These are phyloP conservation scores for Tridacna crocea DNA, from an alignment of 2,888 invertebrate genomes.

Conservation along the genomic window DNA sequence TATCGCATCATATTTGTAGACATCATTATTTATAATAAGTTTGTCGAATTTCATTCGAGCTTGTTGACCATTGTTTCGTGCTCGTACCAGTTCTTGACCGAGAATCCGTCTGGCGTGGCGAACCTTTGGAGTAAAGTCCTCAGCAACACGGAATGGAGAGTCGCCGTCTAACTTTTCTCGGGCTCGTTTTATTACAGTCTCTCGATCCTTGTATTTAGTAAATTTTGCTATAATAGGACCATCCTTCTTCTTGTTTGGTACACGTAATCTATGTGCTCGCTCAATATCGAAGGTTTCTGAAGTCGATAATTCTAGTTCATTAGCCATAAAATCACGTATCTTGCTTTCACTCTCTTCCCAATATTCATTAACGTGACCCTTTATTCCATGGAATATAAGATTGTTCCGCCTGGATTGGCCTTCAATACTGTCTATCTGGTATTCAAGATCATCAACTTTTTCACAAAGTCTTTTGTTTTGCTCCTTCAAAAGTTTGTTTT, in stretches of 20 bases:
- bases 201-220: constrained; percentile 27
- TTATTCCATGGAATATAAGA: constrained; percentile 12
- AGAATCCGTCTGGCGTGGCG: not conserved
- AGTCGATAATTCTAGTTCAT: constrained; percentile 15
- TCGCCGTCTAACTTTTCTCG: not conserved
- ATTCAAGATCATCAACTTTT: constrained; percentile 4
- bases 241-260: constrained; percentile 8
- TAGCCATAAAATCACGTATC: constrained; percentile 6
- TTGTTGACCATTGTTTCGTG: constrained; percentile 11
- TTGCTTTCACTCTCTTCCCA: constrained; percentile 11
- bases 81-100: constrained; percentile 22
- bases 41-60: constrained; percentile 31
- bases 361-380: not conserved
- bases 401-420: constrained; percentile 13
- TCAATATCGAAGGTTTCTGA: constrained; percentile 31
- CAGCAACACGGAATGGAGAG: constrained; percentile 21
- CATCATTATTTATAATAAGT: constrained; percentile 23
- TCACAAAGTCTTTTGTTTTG: not conserved
- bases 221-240: constrained; percentile 40
- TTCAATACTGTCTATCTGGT: constrained; percentile 3
- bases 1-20: constrained; percentile 28
- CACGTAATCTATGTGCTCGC: constrained; percentile 32
- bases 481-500: not conserved
- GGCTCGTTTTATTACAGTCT: constrained; percentile 25
- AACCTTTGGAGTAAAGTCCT: constrained; percentile 18